Percentiles rank a stretch among this genome's conserved stretches.
phyloP scores from a whole-genome alignment of 2,797 vertebrate species.

The Paedocypris micromegethes region DNA sequence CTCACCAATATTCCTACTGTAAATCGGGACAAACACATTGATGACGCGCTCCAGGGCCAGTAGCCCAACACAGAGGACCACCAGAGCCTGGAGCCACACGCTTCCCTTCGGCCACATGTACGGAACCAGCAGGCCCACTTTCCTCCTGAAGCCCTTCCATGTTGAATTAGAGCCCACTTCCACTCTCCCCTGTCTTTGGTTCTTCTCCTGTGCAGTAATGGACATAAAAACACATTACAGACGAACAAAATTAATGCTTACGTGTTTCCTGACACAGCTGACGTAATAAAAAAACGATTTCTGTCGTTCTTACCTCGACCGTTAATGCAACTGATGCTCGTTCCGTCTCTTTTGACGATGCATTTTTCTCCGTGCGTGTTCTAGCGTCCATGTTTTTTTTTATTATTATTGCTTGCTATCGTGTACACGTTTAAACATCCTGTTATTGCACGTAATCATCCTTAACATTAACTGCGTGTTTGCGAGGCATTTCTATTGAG shows the following conservation, averaged over 20 bases:
- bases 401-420: not conserved
- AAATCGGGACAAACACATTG: constrained; percentile 85
- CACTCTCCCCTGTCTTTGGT: constrained; percentile 26
- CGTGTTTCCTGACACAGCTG: no score
- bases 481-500: no score
- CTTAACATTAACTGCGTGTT: no score
- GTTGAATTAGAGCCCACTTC: constrained; percentile 56
- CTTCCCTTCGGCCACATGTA: constrained; percentile 80
- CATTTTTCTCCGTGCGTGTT: constrained; percentile 8
- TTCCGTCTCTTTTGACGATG: not conserved
- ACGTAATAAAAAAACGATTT: not conserved
- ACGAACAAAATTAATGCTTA: no score
- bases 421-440: not conserved
- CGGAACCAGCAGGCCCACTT: constrained; percentile 71
- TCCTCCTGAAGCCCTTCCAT: constrained; percentile 73
- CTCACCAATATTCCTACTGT: constrained; percentile 84
- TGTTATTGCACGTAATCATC: no score
- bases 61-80: constrained; percentile 77
- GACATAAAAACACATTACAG: not conserved
- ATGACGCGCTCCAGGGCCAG: constrained; percentile 78
- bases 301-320: constrained; percentile 31
- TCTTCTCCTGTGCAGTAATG: constrained; percentile 21
- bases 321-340: constrained; percentile 24
- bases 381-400: constrained; percentile 12
- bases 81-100: constrained; percentile 69